phyloP scores from a whole-genome alignment of 2,113 vertebrate genomes.

The Epinephelus fuscoguttatus region DNA sequence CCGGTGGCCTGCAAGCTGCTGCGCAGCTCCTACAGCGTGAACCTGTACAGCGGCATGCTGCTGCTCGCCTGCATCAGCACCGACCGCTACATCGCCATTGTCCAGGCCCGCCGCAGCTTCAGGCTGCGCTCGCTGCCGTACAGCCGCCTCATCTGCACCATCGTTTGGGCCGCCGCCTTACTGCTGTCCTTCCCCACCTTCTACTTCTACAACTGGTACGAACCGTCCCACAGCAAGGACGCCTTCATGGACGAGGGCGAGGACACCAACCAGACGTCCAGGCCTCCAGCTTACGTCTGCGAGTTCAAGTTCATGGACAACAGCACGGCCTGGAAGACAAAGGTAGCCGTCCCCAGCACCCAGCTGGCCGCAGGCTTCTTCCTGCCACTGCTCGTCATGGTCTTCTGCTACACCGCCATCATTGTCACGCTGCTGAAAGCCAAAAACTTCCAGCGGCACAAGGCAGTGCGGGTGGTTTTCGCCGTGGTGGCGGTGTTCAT shows the following conservation, averaged over 20 bases:
- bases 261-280: rapidly evolving
- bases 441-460: conserved; percentile 90
- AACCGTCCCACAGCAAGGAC: rapidly evolving
- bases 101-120: conserved; percentile 90
- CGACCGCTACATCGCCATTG: conserved; percentile 93
- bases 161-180: conserved; percentile 85
- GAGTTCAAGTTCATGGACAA: conserved; percentile 70
- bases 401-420: conserved; percentile 88
- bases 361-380: conserved; percentile 91
- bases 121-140: conserved; percentile 84
- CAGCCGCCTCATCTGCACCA: conserved; percentile 83
- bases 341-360: conserved; percentile 81
- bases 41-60: conserved; percentile 93
- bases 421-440: conserved; percentile 87
- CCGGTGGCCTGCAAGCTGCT: conserved; percentile 87
- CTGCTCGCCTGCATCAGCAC: conserved; percentile 91
- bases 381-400: conserved; percentile 89
- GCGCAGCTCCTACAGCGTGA: conserved; percentile 89
- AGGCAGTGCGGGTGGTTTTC: conserved; percentile 90
- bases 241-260: rapidly evolving
- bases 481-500: conserved; percentile 90
- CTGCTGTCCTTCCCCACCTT: conserved; percentile 88
- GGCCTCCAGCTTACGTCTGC: conserved; percentile 72
- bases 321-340: conserved; percentile 58
- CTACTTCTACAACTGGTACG: conserved; percentile 76